Evolutionary conservation across 1,140 invertebrate species (phyloP).

Genomic region (Diachasmimorpha longicaudata): DNA sequence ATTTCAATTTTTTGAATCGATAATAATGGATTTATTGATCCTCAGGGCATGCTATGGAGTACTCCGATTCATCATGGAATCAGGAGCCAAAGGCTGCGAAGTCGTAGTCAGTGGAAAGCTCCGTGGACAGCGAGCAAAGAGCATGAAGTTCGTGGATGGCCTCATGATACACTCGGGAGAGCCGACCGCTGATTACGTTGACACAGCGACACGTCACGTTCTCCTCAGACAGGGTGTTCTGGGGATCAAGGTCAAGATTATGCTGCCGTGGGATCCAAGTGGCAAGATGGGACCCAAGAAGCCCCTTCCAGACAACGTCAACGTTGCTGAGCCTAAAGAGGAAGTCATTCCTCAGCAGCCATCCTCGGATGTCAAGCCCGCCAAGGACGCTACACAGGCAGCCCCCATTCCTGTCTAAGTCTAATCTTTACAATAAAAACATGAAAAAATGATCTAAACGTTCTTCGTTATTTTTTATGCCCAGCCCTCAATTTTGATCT

Average conservation of each 20-base stretch:
- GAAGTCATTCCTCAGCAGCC: slow-evolving; percentile 71
- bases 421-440: slow-evolving; percentile 20
- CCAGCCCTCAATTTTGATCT: too few relatives aligned
- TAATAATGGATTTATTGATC: slow-evolving; percentile 2
- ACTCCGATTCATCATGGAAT: slow-evolving; percentile 99
- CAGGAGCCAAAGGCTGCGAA: slow-evolving; percentile 95
- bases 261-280: slow-evolving; percentile 97
- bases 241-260: slow-evolving; percentile 98
- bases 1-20: slow-evolving; percentile 9
- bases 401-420: slow-evolving; percentile 18
- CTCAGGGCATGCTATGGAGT: slow-evolving; percentile 97
- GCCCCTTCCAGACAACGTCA: slow-evolving; percentile 96
- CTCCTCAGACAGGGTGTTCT: slow-evolving; percentile 90
- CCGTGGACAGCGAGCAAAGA: slow-evolving; percentile 98
- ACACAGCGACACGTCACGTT: slow-evolving; percentile 97
- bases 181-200: slow-evolving; percentile 97
- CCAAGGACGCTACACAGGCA: slow-evolving; percentile 48
- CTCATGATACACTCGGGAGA: slow-evolving; percentile 99
- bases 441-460: slow-evolving; percentile 21
- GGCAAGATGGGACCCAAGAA: slow-evolving; percentile 98
- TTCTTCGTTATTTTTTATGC: background rate
- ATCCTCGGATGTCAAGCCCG: slow-evolving; percentile 69
- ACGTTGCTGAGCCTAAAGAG: slow-evolving; percentile 93
- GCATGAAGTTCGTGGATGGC: slow-evolving; percentile 99
- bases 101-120: slow-evolving; percentile 99